Evolutionary conservation across 2,113 vertebrate genomes (phyloP).

Genomic region (Anguilla rostrata): DNA sequence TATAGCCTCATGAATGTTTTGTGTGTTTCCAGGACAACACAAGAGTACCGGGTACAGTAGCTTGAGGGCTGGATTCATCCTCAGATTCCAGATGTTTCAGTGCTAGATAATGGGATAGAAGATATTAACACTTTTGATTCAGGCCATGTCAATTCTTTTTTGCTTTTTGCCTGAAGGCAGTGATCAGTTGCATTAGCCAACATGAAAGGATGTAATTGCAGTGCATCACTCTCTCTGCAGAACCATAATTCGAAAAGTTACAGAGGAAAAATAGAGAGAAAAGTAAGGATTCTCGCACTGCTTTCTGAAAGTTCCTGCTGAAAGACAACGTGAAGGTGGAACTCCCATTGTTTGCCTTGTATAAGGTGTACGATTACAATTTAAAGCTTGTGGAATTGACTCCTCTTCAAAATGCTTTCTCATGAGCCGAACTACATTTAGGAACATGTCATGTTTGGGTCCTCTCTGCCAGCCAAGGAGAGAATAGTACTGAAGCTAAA

Average conservation of each 20-base stretch:
- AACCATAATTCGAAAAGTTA: not conserved
- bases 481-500: too few species aligned
- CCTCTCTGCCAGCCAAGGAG: too few species aligned
- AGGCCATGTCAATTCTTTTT: conserved; percentile 21
- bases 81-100: not conserved
- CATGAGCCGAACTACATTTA: too few species aligned
- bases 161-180: not conserved
- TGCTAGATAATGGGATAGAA: not conserved
- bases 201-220: not conserved
- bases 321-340: not conserved
- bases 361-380: not conserved
- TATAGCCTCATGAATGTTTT: conserved; percentile 14
- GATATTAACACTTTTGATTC: not conserved
- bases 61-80: conserved; percentile 3
- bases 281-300: not conserved
- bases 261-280: not conserved
- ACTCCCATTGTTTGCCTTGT: not conserved
- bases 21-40: not conserved
- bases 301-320: not conserved
- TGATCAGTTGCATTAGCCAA: not conserved
- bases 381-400: not conserved
- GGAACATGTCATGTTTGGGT: too few species aligned
- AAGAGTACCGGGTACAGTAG: not conserved
- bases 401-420: not conserved
- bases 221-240: not conserved